These are phyloP conservation scores for Dexiosoma caninum DNA, from an alignment of 2,888 invertebrate species.

Conservation along the genomic window DNA sequence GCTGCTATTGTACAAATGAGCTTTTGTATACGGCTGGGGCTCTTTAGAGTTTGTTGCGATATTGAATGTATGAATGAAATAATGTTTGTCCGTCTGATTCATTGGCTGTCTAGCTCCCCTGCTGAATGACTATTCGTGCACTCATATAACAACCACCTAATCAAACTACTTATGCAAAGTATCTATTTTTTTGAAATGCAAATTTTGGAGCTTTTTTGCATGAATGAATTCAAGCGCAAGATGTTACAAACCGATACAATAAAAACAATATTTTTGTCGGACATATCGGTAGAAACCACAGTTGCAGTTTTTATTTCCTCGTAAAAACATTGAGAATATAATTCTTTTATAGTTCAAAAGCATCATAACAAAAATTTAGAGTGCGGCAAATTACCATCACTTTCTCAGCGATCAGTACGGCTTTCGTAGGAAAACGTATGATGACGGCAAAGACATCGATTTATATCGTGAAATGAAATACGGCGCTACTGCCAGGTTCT, in stretches of 20 bases:
- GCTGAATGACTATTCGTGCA: slow-evolving; percentile 16
- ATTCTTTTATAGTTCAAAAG: too few species aligned
- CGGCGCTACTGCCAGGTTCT: too few species aligned
- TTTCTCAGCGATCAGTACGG: too few species aligned
- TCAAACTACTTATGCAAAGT: neutral
- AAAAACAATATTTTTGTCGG: neutral
- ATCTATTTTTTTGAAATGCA: neutral
- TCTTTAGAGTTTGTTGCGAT: neutral
- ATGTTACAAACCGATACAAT: slow-evolving; percentile 29
- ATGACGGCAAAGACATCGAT: too few species aligned
- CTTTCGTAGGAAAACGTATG: too few species aligned
- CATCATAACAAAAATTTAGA: too few species aligned
- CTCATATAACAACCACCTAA: slow-evolving; percentile 20
- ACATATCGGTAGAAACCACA: neutral
- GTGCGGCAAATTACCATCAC: too few species aligned
- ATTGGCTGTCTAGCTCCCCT: neutral
- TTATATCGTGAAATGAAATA: too few species aligned
- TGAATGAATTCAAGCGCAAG: slow-evolving; percentile 50
- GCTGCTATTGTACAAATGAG: slow-evolving; percentile 16
- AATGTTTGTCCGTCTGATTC: neutral
- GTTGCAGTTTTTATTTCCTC: too few species aligned
- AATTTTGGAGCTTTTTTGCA: slow-evolving; percentile 21
- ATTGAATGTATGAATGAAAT: slow-evolving; percentile 43
- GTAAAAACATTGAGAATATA: too few species aligned
- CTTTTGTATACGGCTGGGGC: slow-evolving; percentile 42